phyloP scores from a whole-genome alignment of 2,888 invertebrate species.

The Thumatha senex region DNA sequence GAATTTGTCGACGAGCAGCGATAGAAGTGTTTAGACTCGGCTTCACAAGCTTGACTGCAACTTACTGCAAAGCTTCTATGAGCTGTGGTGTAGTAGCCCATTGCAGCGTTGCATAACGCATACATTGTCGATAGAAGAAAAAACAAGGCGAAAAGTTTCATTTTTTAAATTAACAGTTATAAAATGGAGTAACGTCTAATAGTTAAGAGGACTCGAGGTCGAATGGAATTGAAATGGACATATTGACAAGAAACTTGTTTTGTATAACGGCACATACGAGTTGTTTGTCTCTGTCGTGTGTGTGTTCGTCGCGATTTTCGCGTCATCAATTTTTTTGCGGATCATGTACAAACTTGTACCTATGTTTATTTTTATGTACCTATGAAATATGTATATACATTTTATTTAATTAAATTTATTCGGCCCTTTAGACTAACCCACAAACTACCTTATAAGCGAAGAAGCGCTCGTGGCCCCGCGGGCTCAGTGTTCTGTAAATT shows the following conservation, averaged over 20 bases:
- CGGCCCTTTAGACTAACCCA: no score
- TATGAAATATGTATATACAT: no score
- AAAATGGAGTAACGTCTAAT: not conserved
- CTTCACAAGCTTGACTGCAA: not conserved
- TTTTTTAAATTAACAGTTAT: not conserved
- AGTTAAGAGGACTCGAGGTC: not conserved
- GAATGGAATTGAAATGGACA: not conserved
- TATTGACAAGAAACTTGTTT: not conserved
- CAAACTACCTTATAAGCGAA: no score
- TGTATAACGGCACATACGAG: not conserved
- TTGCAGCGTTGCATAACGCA: not conserved
- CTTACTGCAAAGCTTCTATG: not conserved
- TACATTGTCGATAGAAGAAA: not conserved
- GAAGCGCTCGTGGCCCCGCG: no score
- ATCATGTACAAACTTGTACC: not conserved
- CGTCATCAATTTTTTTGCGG: not conserved
- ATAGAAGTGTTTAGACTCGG: not conserved
- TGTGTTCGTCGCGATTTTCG: not conserved
- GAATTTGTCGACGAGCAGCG: not conserved
- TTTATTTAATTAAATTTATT: no score
- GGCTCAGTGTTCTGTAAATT: no score
- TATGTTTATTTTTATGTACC: no score
- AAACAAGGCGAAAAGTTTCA: not conserved
- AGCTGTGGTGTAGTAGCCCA: not conserved
- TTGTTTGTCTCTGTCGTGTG: no score